Conservation (phyloP, 2,113 vertebrate genomes). For the Hydropotes inermis region DNA sequence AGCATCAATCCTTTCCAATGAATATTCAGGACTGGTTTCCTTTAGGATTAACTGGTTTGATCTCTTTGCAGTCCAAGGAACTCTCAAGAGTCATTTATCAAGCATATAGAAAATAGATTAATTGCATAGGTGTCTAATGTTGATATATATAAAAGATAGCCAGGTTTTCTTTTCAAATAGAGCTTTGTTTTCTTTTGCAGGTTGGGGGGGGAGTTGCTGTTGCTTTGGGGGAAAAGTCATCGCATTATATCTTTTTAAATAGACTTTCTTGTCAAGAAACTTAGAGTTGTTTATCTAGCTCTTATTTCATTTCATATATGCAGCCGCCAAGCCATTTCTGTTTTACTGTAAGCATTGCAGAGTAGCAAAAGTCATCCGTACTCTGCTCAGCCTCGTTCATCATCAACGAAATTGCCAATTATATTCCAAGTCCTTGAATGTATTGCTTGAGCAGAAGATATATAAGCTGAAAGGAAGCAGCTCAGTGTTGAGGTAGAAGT, state of each 20-base stretch:
- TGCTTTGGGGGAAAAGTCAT: background rate
- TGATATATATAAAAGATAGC: background rate
- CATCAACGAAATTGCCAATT: constrained; percentile 62
- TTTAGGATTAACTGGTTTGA: background rate
- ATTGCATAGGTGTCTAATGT: background rate
- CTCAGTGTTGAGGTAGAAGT: constrained; percentile 27
- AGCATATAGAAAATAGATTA: background rate
- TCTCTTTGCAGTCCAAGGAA: background rate
- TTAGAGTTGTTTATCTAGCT: constrained; percentile 27
- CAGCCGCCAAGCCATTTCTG: background rate
- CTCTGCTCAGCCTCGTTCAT: constrained; percentile 41
- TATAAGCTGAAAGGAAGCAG: constrained; percentile 48
- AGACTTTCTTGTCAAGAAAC: constrained; percentile 21
- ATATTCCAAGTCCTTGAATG: constrained; percentile 37
- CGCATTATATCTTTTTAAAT: constrained; percentile 26
- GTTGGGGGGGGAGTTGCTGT: background rate
- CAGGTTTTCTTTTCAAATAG: background rate
- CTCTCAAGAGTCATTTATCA: background rate
- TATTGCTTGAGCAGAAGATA: constrained; percentile 63
- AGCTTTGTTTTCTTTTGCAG: background rate
- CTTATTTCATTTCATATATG: background rate
- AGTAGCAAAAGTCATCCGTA: constrained; percentile 2
- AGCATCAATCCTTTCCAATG: background rate
- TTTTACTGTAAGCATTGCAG: constrained; percentile 36
- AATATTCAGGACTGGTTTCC: background rate